These are phyloP conservation scores for Boloria euphrosyne DNA, from an alignment of 2,888 invertebrate species.

Conservation along the genomic window DNA sequence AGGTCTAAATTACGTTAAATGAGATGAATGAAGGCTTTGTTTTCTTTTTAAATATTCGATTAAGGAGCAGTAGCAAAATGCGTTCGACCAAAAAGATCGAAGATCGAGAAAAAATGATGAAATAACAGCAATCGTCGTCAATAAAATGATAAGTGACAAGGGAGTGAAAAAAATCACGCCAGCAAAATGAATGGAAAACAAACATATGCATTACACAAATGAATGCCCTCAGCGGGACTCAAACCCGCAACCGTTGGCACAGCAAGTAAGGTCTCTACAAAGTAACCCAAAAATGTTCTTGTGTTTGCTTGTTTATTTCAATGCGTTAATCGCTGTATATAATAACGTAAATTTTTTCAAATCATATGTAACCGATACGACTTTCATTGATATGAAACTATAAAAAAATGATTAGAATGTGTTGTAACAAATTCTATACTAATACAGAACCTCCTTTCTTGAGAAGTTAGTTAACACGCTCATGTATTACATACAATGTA, in stretches of 20 bases:
- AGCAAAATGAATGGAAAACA: not conserved
- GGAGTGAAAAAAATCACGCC: slow-evolving; percentile 19
- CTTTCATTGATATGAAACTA: too few relatives aligned
- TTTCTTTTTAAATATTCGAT: slow-evolving; percentile 46
- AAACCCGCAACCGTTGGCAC: too few relatives aligned
- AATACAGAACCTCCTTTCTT: not conserved
- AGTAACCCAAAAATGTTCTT: too few relatives aligned
- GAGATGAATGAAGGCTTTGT: slow-evolving; percentile 25
- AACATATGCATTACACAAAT: too few relatives aligned
- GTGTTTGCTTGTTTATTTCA: too few relatives aligned
- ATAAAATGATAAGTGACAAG: slow-evolving; percentile 35
- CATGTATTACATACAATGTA: slow-evolving; percentile 2
- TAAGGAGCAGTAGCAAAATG: slow-evolving; percentile 65
- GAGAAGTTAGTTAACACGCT: not conserved
- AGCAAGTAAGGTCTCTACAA: too few relatives aligned
- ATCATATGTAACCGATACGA: too few relatives aligned
- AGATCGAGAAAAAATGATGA: slow-evolving; percentile 64
- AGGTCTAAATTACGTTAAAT: slow-evolving; percentile 15
- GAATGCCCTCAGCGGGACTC: too few relatives aligned
- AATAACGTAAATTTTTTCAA: too few relatives aligned
- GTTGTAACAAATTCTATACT: too few relatives aligned
- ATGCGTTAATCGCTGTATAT: too few relatives aligned
- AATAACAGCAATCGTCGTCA: slow-evolving; percentile 47
- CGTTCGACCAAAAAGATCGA: slow-evolving; percentile 70
- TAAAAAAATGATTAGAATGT: too few relatives aligned